Evolutionary conservation across 2,888 invertebrate genomes (phyloP).

Genomic region (Callosobruchus maculatus): DNA sequence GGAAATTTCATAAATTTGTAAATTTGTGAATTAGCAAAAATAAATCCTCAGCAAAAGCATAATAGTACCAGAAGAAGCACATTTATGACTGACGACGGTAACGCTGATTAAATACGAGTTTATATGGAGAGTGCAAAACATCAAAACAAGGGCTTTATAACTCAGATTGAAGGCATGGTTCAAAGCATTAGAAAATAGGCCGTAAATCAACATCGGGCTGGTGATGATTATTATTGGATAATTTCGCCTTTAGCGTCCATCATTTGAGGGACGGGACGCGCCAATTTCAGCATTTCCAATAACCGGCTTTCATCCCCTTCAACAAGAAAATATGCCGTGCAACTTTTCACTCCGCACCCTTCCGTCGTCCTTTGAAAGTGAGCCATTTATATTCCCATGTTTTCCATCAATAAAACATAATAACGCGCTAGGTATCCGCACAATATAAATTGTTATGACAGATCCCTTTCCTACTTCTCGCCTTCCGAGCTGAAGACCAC

Average conservation of each 20-base stretch:
- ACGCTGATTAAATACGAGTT: too few relatives aligned
- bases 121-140: too few relatives aligned
- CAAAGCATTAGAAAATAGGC: too few relatives aligned
- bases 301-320: neutral
- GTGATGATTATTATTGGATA: neutral
- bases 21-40: too few relatives aligned
- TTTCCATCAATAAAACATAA: constrained; percentile 17
- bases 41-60: too few relatives aligned
- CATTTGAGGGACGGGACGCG: neutral
- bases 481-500: constrained; percentile 12
- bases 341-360: neutral
- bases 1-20: too few relatives aligned
- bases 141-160: too few relatives aligned
- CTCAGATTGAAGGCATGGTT: too few relatives aligned
- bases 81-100: too few relatives aligned
- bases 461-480: constrained; percentile 16
- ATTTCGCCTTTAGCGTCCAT: neutral
- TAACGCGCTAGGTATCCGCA: constrained; percentile 10
- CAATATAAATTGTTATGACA: constrained; percentile 24
- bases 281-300: neutral
- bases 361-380: constrained; percentile 3
- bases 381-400: constrained; percentile 8
- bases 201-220: too few relatives aligned
- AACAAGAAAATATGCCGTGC: neutral
- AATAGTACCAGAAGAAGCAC: too few relatives aligned